Conservation (phyloP, 2,113 vertebrate genomes). For the Acrocephalus kingi region DNA sequence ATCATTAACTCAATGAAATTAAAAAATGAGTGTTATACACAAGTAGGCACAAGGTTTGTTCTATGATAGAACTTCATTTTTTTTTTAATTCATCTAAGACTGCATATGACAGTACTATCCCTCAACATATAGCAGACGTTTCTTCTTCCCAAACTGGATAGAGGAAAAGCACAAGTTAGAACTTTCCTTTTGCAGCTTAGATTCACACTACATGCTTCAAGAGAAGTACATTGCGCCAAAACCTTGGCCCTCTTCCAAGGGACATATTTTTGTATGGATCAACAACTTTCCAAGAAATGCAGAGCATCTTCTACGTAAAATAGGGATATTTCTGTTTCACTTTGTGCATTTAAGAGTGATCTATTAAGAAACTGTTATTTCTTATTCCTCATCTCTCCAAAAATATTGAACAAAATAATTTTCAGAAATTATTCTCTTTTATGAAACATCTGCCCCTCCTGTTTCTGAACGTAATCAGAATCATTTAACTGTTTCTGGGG, state of each 20-base stretch:
- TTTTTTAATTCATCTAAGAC: background rate
- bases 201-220: background rate
- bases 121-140: background rate
- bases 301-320: background rate
- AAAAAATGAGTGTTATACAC: background rate
- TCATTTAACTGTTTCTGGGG: background rate
- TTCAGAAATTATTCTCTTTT: background rate
- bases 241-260: background rate
- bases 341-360: background rate
- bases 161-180: background rate
- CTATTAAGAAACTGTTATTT: background rate
- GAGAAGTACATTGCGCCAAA: background rate
- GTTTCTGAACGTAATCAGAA: background rate
- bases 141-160: background rate
- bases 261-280: background rate
- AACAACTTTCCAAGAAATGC: background rate
- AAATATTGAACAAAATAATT: background rate
- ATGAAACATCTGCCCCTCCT: background rate
- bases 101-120: background rate
- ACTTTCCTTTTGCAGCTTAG: background rate
- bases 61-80: background rate
- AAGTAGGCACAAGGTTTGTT: background rate
- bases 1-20: background rate
- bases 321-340: background rate
- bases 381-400: background rate